Conservation (phyloP, 2,113 vertebrate species). For the Ardeotis arabs region DNA sequence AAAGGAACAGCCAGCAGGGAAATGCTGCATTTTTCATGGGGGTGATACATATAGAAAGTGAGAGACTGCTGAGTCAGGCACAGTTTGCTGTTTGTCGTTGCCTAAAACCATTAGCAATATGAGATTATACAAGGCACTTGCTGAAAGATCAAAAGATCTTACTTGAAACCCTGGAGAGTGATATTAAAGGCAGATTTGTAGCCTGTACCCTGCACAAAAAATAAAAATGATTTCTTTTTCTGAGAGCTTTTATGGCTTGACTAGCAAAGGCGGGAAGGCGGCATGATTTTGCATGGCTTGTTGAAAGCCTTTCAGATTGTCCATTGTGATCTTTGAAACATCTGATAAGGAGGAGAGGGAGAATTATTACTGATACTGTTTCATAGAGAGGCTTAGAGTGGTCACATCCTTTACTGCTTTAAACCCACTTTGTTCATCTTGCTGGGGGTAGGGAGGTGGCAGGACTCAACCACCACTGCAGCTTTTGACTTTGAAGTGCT, state of each 20-base stretch:
- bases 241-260: background rate
- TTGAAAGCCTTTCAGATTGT: background rate
- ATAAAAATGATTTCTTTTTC: background rate
- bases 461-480: background rate
- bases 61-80: slow-evolving; percentile 35
- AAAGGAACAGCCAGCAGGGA: background rate
- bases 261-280: background rate
- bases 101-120: slow-evolving; percentile 13
- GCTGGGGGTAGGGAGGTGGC: too few relatives aligned
- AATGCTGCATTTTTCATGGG: background rate
- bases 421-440: background rate
- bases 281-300: background rate
- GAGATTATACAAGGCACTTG: slow-evolving; percentile 32
- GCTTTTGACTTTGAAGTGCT: background rate
- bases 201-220: background rate
- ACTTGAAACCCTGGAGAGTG: background rate
- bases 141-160: slow-evolving; percentile 25
- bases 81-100: slow-evolving; percentile 8
- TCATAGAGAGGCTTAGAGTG: background rate
- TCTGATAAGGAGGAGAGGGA: background rate
- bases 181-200: background rate
- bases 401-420: background rate
- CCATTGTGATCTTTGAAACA: background rate
- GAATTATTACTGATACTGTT: background rate
- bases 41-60: background rate